phyloP scores from a whole-genome alignment of 2,888 invertebrate species.

The Sisyra terminalis region DNA sequence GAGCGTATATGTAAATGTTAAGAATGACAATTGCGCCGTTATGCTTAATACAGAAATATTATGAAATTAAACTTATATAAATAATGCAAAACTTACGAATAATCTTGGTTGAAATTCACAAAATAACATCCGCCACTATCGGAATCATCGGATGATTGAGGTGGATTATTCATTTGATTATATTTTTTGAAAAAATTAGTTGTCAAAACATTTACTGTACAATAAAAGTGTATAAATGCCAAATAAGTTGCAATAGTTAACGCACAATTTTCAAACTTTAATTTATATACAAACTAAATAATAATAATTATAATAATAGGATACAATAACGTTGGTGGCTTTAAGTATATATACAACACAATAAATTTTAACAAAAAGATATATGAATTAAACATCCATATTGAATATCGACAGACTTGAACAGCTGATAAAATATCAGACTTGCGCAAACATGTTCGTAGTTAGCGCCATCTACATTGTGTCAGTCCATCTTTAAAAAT shows the following conservation, averaged over 20 bases:
- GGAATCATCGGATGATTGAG: conserved; percentile 54
- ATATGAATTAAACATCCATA: conserved; percentile 16
- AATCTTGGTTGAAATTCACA: conserved; percentile 95
- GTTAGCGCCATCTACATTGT: neutral
- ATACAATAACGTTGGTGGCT: conserved; percentile 15
- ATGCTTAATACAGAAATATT: neutral
- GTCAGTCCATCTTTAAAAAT: no score
- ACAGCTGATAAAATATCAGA: conserved; percentile 17
- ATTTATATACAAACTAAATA: conserved; percentile 10
- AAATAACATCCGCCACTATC: conserved; percentile 68
- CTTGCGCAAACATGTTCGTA: conserved; percentile 13
- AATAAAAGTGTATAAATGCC: conserved; percentile 7
- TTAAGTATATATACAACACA: conserved; percentile 12
- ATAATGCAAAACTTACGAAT: conserved; percentile 62
- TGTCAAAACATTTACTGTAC: conserved; percentile 3
- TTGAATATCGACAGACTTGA: conserved; percentile 18
- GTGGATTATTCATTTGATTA: conserved; percentile 75
- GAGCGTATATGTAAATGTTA: neutral
- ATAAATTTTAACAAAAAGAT: conserved; percentile 14
- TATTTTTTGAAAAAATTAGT: conserved; percentile 28
- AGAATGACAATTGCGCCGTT: conserved; percentile 4
- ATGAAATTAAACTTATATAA: neutral
- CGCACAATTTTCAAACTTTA: conserved; percentile 13
- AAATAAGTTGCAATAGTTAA: conserved; percentile 15
- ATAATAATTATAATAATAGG: conserved; percentile 1